Base-by-base conservation (phyloP, 2,888 invertebrate species). In the Corbicula japonica region DNA sequence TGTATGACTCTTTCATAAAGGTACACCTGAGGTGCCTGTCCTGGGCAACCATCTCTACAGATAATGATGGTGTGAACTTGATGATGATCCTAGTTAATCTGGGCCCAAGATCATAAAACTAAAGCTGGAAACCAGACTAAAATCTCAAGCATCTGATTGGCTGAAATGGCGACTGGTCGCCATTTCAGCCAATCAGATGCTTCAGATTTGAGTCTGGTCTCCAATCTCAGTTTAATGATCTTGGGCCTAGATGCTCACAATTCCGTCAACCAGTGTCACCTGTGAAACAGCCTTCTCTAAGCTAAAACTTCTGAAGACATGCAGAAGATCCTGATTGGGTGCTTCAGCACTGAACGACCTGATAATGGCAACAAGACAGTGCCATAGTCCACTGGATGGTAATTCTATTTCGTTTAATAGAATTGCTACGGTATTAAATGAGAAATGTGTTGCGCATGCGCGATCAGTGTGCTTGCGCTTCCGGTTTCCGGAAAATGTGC, bases 241-340 rank as follows among this genome's bases (percentile, higher is more conserved):
- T n/a, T n/a, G n/a, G n/a, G n/a, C n/a, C 28, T 15, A 28, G 6
- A 44, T 70, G 48, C 21, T 70, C 60, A 46, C 70, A 2, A 30
- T 70, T 2, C 70, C 70, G 61, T 60, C 70, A 5, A 70, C 60
- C 21, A 60, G 60, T 60, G 60, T 70, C 2, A 32, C 44, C 10
- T 70, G 70, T 50, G 70, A 56, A 30, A 69, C 69, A 8, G 56
- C 69, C 12, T 66, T 66, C n/a, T 66, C 66, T 3, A 34, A 50
- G n/a, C 26, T 66, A 18, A 66, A 66, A 34, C 52, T 69, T 56
- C 23, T 69, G 30, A 56, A 69, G 41, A 70, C 70, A 32, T 48
- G 48, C 18, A 44, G 70, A 28, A 12, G 60, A 26, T 60, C 48
- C 15, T 12, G 35, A 10, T 26, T 70, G 3, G 60, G 60, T 6